Conservation (phyloP, 2,888 invertebrate genomes). For the Eupsilia transversa region DNA sequence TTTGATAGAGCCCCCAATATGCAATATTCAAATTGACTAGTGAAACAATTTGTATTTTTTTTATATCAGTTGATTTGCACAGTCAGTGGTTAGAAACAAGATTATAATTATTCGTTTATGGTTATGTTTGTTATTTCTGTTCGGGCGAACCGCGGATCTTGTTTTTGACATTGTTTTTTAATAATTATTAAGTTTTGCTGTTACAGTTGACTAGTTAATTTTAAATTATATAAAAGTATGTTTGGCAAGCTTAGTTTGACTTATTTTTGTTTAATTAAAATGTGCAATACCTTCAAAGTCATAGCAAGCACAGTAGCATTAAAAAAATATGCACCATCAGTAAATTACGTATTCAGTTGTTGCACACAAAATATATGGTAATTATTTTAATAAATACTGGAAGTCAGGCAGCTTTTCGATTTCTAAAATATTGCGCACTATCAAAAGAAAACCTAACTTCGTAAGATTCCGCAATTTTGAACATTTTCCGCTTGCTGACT, state of each 20-base stretch:
- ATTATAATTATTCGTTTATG: neutral
- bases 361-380: neutral
- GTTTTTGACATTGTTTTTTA: neutral
- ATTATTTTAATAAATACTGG: neutral
- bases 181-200: slow-evolving; percentile 31
- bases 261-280: neutral
- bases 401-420: neutral
- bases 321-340: neutral
- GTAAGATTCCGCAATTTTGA: neutral
- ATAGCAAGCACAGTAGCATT: too few species aligned
- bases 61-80: slow-evolving; percentile 52
- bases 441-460: neutral
- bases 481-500: slow-evolving; percentile 35
- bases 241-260: slow-evolving; percentile 40
- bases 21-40: slow-evolving; percentile 76
- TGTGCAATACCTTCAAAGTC: neutral
- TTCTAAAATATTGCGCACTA: slow-evolving; percentile 5
- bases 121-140: slow-evolving; percentile 2
- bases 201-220: slow-evolving; percentile 46
- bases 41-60: slow-evolving; percentile 61
- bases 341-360: neutral
- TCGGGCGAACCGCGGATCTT: neutral
- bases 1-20: slow-evolving; percentile 65
- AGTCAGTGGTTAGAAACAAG: slow-evolving; percentile 39
- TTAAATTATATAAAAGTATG: slow-evolving; percentile 22